Evolutionary conservation across 2,797 vertebrate species (phyloP), one percentile per base, ranked within the genome.

Genomic region (Megalops cyprinoides): DNA sequence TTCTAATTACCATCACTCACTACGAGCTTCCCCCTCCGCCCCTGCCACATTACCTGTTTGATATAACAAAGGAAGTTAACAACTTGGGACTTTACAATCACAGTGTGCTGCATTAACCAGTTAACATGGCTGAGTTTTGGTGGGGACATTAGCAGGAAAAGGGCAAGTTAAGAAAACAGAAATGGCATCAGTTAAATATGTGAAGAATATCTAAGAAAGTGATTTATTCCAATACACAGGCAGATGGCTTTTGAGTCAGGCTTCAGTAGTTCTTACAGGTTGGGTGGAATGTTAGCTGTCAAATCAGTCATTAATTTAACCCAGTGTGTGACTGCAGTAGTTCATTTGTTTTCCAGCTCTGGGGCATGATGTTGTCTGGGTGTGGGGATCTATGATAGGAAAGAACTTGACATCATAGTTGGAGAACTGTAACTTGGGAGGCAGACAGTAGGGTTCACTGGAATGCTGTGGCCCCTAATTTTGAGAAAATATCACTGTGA

Each of bases 401-500:
- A 71, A 71, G 44, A 71, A 18, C n/a, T 23, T 71, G 67, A 44
- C 37, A 8, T 44, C 39, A 71, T 71, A 42, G 67, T 67, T 71
- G 67, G 67, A 71, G 39, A 39, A 42, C 44, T 71, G n/a, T 71
- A 39, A 42, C 39, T 3, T 5, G 18, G 62, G 67, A 44, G 67
- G 39, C 67, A 71, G 67, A 44, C 39, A n/a, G 67, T n/a, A n/a
- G 23, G 67, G 20, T 71, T 44, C 37, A 71, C 39, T 71, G 67
- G 67, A 71, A 71, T 71, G 37, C 39, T 71, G 15, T 44, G 67
- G 67, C 39, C 39, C 39, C 71, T 71, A 39, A 42, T 71, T n/a
- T 71, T 71, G 67, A 42, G 67, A 44, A 71, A 42, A 20, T 44
- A 34, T 14, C 3, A 39, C 44, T 7, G 67, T 44, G 67, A n/a